Base-by-base conservation (phyloP, 2,888 invertebrate species). In the Thelaira solivaga region DNA sequence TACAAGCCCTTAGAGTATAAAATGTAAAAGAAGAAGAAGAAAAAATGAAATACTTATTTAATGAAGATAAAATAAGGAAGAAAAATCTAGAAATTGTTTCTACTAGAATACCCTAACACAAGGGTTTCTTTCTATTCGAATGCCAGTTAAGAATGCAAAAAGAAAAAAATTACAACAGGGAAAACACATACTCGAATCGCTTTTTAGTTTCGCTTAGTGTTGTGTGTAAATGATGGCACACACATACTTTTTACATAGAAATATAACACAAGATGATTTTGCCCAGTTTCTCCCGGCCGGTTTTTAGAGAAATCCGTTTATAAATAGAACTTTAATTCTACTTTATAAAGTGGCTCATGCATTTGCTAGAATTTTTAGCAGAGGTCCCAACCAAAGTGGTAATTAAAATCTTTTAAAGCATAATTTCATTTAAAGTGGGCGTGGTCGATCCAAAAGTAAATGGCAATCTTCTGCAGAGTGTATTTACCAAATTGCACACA, bases 141-240 rank as follows among this genome's bases (percentile, higher is more conserved):
- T 39, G 53, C 34, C n/a, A 20, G 26, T 8, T 5, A 22, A 26
- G 7, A 31, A 22, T 53, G 26, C 24, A 10, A 61, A 47, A 18
- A 24, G 10, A 13, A 39, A 13, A n/a, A n/a, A n/a, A n/a, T n/a
- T n/a, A 34, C 2, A 34, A 4, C 13, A 31, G 16, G 11, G 20
- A 7, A 16, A 16, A 18, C 8, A 45, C 10, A 47, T 47, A 36
- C 18, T 29, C n/a, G n/a, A n/a, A n/a, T n/a, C n/a, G 45, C 24
- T 31, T 51, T 45, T 39, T 61, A 47, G 36, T 55, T 43, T 4
- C 18, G 41, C 26, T 55, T 41, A 41, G 31, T 24, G 49, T 43
- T 49, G 62, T 68, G n/a, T n/a, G 68, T 68, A 64, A 73, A 69
- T 73, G 77, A 78, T n/a, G n/a, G n/a, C 62, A 73, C 64, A 73